Evolutionary conservation across 2,113 vertebrate genomes (phyloP), one percentile per base, ranked within the genome.

Genomic region (Lasiurus cinereus): DNA sequence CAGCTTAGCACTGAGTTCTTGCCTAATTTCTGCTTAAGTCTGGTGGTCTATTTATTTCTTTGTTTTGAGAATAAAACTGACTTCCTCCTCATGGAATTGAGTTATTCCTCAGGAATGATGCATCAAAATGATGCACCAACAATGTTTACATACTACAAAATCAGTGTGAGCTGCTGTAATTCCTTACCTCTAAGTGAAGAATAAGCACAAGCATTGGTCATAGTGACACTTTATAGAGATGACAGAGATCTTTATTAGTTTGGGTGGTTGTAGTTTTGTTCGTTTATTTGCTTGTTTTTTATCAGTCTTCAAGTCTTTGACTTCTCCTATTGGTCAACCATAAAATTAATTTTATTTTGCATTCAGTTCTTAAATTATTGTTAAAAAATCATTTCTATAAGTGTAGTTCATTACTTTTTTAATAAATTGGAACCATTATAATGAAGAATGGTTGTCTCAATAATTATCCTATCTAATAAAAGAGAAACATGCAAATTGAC

Each of bases 341-440:
- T 36, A 29, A 46, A 90, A 90, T 86, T 93, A 85, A 86, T 54
- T 96, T 74, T 39, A 78, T 19, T 93, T 48, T 72, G 16, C 2
- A 3, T 72, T 43, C 70, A 69, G 59, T 50, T 70, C 69, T 87
- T 76, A 87, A 84, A 82, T 24, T 33, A 86, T 56, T 66, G 33
- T 73, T 93, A 33, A 52, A 91, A 91, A 92, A 52, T 46, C 1
- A 89, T 29, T 74, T 89, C 19, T 79, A 77, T 64, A 72, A 59
- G 80, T 56, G 1, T 67, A 90, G 33, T 78, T 66, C 29, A 90
- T 83, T 64, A 93, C 82, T 84, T 87, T 87, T 76, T 72, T n/a
- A 76, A 54, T 50, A 89, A 79, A 76, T 88, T 80, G 80, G 19
- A 85, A 76, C 33, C 27, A 64, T 21, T 8, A 48, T 36, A 56